A percentile compares a stretch with the other conserved stretches of the same genome.
Conservation (phyloP, 2,797 vertebrate genomes). For the Tadarida brasiliensis region DNA sequence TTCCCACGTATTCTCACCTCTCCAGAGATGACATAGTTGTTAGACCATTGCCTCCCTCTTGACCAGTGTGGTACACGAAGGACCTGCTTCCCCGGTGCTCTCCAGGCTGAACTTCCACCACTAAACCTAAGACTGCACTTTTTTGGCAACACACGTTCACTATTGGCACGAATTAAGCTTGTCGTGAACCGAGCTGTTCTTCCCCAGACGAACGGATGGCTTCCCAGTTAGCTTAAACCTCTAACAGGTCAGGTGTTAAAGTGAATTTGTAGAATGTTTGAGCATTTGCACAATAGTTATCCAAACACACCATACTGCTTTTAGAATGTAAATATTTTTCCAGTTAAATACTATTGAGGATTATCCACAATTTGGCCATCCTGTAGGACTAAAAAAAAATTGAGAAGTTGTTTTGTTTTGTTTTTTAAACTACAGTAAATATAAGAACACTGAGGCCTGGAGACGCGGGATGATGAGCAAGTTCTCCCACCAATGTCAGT, state of each 20-base stretch:
- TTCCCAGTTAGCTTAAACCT: neutral
- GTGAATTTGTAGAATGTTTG: neutral
- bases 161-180: neutral
- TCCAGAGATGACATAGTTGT: accelerated
- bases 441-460: neutral
- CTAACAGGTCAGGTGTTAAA: neutral
- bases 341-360: neutral
- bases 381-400: neutral
- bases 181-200: neutral
- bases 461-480: neutral
- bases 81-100: neutral
- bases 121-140: neutral
- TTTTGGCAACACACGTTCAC: neutral
- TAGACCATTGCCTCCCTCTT: neutral
- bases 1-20: neutral
- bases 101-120: neutral
- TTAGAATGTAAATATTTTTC: neutral
- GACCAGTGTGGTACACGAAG: neutral
- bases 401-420: neutral
- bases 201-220: neutral
- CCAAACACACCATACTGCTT: neutral
- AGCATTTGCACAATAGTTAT: neutral
- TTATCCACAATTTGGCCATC: neutral
- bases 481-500: neutral
- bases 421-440: neutral